Percentiles rank a stretch among this genome's conserved stretches.
Evolutionary conservation across 2,113 vertebrate species (phyloP).

Genomic region (Deroptyus accipitrinus): DNA sequence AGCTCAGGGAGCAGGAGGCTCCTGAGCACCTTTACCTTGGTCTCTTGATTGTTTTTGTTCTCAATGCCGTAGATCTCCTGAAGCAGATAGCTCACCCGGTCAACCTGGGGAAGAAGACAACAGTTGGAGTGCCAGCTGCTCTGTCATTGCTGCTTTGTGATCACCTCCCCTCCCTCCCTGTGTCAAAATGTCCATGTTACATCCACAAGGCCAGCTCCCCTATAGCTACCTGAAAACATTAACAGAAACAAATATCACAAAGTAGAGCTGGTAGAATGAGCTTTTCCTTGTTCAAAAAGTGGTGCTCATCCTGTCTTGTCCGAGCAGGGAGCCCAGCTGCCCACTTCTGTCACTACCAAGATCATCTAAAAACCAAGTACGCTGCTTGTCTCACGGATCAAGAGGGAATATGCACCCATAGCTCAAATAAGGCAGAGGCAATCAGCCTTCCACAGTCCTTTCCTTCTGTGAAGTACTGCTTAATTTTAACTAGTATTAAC

Average conservation of each 20-base stretch:
- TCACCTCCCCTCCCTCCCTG: not conserved
- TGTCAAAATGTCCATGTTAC: not conserved
- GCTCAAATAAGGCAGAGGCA: not conserved
- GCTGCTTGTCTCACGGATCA: not conserved
- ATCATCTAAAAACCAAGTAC: not conserved
- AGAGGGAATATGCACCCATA: not conserved
- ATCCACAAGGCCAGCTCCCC: not conserved
- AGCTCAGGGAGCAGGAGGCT: not conserved
- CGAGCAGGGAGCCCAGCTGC: not conserved
- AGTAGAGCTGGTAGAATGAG: not conserved
- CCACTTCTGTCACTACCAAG: not conserved
- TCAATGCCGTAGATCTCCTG: conserved; percentile 99
- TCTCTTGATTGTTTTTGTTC: conserved; percentile 99
- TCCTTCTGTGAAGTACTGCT: not conserved
- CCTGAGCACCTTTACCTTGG: conserved; percentile 81
- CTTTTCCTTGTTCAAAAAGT: not conserved
- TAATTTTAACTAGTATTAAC: not conserved
- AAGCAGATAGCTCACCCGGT: conserved; percentile 95
- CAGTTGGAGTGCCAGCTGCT: not conserved
- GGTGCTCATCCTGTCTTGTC: not conserved
- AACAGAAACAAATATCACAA: not conserved
- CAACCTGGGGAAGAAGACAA: conserved; percentile 79
- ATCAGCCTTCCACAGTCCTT: not conserved
- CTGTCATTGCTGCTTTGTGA: not conserved
- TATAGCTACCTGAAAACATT: fast-evolving